Evolutionary conservation across 2,888 invertebrate genomes (phyloP), one percentile per base, ranked within the genome.

Genomic region (Anaspis maculata): DNA sequence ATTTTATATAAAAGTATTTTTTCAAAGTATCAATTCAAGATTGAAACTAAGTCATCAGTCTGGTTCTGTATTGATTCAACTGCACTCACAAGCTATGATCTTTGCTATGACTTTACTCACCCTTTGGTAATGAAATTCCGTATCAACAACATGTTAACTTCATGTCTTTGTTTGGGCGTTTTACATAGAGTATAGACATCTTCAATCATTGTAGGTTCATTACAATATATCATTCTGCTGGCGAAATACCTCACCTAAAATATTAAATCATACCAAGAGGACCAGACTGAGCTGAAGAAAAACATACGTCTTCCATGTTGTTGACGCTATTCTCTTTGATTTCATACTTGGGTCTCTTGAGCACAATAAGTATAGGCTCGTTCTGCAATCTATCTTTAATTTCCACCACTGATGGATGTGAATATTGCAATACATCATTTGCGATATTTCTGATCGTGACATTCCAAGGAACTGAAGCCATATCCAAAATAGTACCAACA

Each of bases 291-390:
- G n/a, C 2, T 27, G 15, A 23, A n/a, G 27, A 34, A 35, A 43
- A 44, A 51, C 53, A 51, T 36, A 67, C 65, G 48, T 60, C 51
- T 14, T 41, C 37, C 11, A 48, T 33, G 23, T 51, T 53, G 15
- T 54, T 42, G 12, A 48, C 41, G 7, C 39, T 32, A 2, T 33
- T 42, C 9, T 58, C 56, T 11, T 58, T 51, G 15, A 64, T 55
- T 24, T 59, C 57, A 37, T 67, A 66, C 13, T 63, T 62, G 34
- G 67, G 66, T 42, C 68, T 70, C 27, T 65, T 67, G 23, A 70
- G 49, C 25, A 72, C 58, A 11, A 67, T 46, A 45, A 67, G 64
- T 26, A 61, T 59, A 1, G 64, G 56, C 37, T 71, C 65, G 16
- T 59, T 54, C 30, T 61, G 61, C 22, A 61, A 49, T 37, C 66